Percentiles rank a stretch among this genome's conserved stretches.
These are phyloP conservation scores for Acanthosepion pharaonis DNA, from an alignment of 2,888 invertebrate genomes.

Conservation along the genomic window DNA sequence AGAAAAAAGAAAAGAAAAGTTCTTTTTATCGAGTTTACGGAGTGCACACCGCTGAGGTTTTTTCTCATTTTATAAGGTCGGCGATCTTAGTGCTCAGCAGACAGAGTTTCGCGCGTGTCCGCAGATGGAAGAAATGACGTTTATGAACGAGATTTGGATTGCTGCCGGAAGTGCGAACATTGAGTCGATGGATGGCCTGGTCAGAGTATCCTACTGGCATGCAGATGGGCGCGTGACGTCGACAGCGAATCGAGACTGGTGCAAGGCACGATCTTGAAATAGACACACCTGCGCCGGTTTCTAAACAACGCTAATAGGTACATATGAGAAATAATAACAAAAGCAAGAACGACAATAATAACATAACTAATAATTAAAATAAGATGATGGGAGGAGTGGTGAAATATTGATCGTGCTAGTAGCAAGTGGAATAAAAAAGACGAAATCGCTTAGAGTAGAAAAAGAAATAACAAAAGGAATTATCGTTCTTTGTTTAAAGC, in stretches of 20 bases:
- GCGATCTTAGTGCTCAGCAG: background rate
- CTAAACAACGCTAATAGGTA: background rate
- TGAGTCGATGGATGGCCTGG: background rate
- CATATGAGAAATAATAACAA: background rate
- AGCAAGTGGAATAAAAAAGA: no score
- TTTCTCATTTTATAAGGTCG: background rate
- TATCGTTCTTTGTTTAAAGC: no score
- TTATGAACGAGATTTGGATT: background rate
- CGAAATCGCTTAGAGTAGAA: no score
- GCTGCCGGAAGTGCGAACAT: background rate
- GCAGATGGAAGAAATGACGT: background rate
- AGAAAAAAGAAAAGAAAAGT: background rate
- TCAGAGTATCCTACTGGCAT: background rate
- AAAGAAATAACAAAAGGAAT: no score
- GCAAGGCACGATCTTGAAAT: background rate
- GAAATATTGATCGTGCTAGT: background rate
- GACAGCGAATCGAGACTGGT: background rate
- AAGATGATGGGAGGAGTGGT: background rate
- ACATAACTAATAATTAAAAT: background rate
- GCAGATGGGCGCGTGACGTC: conserved; percentile 14
- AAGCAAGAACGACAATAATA: background rate
- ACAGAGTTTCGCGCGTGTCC: background rate
- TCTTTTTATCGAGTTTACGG: background rate
- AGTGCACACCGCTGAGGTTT: background rate
- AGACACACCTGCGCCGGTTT: background rate